Evolutionary conservation across 1,140 invertebrate genomes (phyloP), one percentile per base, ranked within the genome.

Genomic region (Chymomyza costata): DNA sequence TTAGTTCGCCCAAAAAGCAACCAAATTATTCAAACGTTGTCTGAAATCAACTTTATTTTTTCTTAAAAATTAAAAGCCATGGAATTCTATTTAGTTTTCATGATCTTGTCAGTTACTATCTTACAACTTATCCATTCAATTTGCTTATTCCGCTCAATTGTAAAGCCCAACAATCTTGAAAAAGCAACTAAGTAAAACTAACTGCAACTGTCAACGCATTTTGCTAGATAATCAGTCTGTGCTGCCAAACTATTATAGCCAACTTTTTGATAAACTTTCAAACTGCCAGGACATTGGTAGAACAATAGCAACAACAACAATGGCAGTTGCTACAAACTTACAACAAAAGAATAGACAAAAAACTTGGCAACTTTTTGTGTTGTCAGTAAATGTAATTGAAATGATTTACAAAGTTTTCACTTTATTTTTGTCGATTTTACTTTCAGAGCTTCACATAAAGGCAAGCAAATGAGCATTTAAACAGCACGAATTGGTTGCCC

Each of bases 361-460:
- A 57, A 35, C 25, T 37, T 19, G 51, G 34, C 43, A 39, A 74
- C 60, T 74, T 74, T 52, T 69, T 71, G 66, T 67, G 39, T 71
- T 76, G 73, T 80, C 71, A 69, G 8, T 8, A 66, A 78, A 80
- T 76, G 71, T 76, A 76, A 76, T 76, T 76, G 71, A 76, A 76
- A 76, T 78, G 73, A 76, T 76, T 76, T 76, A 76, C 80, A 80
- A 76, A 76, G 47, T 78, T 76, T 69, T 76, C 48, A n/a, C 54
- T 43, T 45, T 48, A 18, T 58, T 58, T 48, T 7, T 1, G 45
- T 13, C 8, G 28, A 13, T 52, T 15, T 52, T 35, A 16, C 14
- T 34, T 41, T 38, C 47, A 47, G 38, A 37, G 17, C 16, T 17
- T 31, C 28, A 49, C 44, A 47, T 14, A 21, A 14, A 39, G 21